Evolutionary conservation across 1,140 invertebrate genomes (phyloP).

Genomic region (Drosophila saltans): DNA sequence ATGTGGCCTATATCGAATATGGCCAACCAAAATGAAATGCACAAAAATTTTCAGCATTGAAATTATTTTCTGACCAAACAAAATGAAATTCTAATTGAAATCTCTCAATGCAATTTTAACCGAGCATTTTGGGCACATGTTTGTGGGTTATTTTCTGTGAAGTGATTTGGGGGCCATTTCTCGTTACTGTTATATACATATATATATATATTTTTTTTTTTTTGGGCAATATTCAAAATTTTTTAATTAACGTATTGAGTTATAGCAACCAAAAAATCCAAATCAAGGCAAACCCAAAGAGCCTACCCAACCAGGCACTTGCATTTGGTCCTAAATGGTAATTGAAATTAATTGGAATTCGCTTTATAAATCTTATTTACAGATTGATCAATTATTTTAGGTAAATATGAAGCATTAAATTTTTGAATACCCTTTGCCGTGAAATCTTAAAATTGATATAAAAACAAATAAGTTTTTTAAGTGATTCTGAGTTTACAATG

Average conservation of each 20-base stretch:
- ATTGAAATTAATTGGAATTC: slow-evolving; percentile 79
- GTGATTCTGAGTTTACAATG: no score
- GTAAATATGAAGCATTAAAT: background rate
- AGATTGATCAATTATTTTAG: slow-evolving; percentile 23
- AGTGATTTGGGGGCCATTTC: slow-evolving; percentile 34
- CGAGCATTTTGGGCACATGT: slow-evolving; percentile 24
- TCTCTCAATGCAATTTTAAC: slow-evolving; percentile 63
- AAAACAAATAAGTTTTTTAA: no score
- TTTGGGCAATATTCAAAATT: slow-evolving; percentile 77
- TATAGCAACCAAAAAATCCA: slow-evolving; percentile 47
- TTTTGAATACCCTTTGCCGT: background rate
- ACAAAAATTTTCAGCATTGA: slow-evolving; percentile 40
- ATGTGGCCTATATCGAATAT: background rate
- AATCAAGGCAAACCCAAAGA: slow-evolving; percentile 18
- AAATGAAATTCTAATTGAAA: slow-evolving; percentile 79
- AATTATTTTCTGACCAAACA: slow-evolving; percentile 39
- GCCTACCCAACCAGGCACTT: slow-evolving; percentile 16
- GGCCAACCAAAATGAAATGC: slow-evolving; percentile 18
- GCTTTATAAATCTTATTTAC: slow-evolving; percentile 64
- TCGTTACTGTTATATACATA: slow-evolving; percentile 48
- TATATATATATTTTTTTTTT: slow-evolving; percentile 54
- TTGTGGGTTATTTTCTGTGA: slow-evolving; percentile 20
- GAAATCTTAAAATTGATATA: background rate
- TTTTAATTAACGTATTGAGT: slow-evolving; percentile 81
- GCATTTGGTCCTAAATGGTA: slow-evolving; percentile 49